These are phyloP conservation scores for Thalassoma bifasciatum DNA, from an alignment of 2,113 vertebrate genomes.

Conservation along the genomic window DNA sequence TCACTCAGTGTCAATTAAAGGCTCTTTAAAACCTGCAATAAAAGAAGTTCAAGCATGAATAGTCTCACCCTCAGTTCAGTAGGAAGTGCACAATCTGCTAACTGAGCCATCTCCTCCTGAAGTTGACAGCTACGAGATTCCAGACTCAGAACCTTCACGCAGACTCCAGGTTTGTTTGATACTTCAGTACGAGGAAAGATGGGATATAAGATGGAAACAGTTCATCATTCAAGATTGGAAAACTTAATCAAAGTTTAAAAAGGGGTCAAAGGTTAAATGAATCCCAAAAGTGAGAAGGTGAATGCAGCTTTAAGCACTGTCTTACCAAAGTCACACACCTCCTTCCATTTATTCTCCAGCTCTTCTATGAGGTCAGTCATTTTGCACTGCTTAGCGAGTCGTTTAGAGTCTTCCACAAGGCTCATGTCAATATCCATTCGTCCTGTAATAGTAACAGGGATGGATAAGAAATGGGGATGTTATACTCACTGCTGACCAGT, in stretches of 20 bases:
- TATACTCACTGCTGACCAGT: neutral
- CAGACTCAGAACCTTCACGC: conserved; percentile 94
- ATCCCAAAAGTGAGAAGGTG: neutral
- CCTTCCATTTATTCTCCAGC: conserved; percentile 93
- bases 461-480: neutral
- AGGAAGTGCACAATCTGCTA: conserved; percentile 92
- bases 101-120: conserved; percentile 91
- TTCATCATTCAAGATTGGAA: neutral
- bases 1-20: neutral
- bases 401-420: conserved; percentile 91
- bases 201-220: neutral
- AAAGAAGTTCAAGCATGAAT: neutral
- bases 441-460: conserved; percentile 76
- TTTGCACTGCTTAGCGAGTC: conserved; percentile 95
- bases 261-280: neutral
- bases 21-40: neutral
- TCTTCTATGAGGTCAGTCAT: conserved; percentile 91
- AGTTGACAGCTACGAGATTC: conserved; percentile 88
- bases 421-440: conserved; percentile 91
- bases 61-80: conserved; percentile 87
- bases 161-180: conserved; percentile 94
- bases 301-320: neutral
- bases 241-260: neutral
- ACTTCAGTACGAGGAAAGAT: conserved; percentile 73
- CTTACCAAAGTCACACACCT: conserved; percentile 95